A percentile compares a stretch with the other conserved stretches of the same genome.
phyloP scores from a whole-genome alignment of 64 coral and sea anemone genomes.

The Actinia equina region DNA sequence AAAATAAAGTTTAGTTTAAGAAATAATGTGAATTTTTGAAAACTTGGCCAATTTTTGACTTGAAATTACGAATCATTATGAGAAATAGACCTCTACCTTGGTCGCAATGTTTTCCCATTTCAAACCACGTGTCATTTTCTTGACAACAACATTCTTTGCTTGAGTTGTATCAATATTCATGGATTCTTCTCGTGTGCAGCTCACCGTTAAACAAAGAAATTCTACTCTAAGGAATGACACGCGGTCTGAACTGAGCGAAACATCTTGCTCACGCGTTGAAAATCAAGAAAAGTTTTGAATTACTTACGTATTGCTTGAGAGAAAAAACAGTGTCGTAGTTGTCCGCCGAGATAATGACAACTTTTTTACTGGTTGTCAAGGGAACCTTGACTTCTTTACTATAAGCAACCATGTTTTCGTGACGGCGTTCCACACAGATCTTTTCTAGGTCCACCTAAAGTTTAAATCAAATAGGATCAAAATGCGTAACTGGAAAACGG shows the following conservation, averaged over 20 bases:
- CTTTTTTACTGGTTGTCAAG: conserved; percentile 52
- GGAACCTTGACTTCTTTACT: conserved; percentile 65
- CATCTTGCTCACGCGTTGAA: too few relatives aligned
- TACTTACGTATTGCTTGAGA: conserved; percentile 67
- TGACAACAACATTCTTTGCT: too few relatives aligned
- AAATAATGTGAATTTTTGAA: not conserved
- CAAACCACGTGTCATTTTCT: too few relatives aligned
- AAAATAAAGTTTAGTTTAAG: not conserved
- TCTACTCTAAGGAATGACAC: too few relatives aligned
- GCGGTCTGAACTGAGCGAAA: too few relatives aligned
- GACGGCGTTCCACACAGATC: conserved; percentile 46
- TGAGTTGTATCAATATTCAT: too few relatives aligned
- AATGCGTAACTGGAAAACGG: not conserved
- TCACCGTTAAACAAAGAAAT: too few relatives aligned
- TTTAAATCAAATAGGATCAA: not conserved
- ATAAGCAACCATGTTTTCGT: conserved; percentile 67
- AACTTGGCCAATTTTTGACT: not conserved
- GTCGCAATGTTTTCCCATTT: too few relatives aligned
- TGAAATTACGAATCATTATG: not conserved
- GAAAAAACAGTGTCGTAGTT: conserved; percentile 73
- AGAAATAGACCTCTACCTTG: too few relatives aligned
- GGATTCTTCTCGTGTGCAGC: too few relatives aligned
- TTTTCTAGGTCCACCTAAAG: conserved; percentile 28
- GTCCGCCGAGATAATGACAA: conserved; percentile 49
- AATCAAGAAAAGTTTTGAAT: too few relatives aligned